These are phyloP conservation scores for Erannis defoliaria DNA, from an alignment of 2,888 invertebrate species.

Conservation along the genomic window DNA sequence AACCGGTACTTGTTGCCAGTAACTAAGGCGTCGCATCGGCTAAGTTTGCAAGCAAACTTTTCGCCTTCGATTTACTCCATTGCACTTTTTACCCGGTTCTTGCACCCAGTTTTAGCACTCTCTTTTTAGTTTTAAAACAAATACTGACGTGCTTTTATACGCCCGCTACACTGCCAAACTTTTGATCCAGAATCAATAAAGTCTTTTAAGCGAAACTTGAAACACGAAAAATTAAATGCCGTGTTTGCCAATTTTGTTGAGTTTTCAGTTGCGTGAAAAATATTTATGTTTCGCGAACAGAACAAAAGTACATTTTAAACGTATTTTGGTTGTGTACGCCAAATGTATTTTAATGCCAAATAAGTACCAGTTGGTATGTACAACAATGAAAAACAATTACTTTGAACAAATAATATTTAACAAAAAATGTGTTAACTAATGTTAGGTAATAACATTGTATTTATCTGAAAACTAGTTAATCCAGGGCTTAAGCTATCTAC, in stretches of 20 bases:
- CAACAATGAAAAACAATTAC: no score
- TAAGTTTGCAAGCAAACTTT: conserved; percentile 52
- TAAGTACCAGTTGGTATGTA: no score
- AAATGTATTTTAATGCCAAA: neutral
- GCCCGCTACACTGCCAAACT: conserved; percentile 34
- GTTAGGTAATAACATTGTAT: no score
- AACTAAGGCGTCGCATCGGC: conserved; percentile 30
- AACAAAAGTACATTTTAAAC: neutral
- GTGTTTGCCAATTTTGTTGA: conserved; percentile 11
- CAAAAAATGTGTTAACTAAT: no score
- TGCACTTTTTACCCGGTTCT: conserved; percentile 53
- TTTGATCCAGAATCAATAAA: conserved; percentile 36
- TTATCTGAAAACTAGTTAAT: no score
- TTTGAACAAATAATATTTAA: no score
- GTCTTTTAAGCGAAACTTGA: conserved; percentile 14
- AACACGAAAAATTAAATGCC: conserved; percentile 6
- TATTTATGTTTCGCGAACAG: neutral
- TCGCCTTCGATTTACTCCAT: conserved; percentile 52
- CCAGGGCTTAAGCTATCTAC: no score
- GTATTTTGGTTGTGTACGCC: neutral
- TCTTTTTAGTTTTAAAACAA: conserved; percentile 52
- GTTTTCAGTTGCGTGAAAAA: neutral
- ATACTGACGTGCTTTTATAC: conserved; percentile 46
- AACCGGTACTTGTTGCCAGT: conserved; percentile 42
- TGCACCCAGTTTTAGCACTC: conserved; percentile 45